Evolutionary conservation across 2,888 invertebrate genomes (phyloP).

Genomic region (Scelioninae gen. 2): DNA sequence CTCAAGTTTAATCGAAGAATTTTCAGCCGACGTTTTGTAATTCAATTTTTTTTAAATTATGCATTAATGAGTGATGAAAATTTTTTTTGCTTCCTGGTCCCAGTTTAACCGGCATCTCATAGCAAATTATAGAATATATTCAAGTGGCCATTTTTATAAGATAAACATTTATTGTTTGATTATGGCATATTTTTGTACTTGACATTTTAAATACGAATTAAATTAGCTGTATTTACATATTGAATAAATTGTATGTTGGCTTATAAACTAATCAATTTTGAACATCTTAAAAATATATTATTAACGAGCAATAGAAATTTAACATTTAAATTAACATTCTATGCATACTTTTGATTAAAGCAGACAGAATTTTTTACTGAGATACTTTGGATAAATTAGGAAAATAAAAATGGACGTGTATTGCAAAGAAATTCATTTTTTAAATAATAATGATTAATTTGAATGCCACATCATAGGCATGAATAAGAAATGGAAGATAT

Average conservation of each 20-base stretch:
- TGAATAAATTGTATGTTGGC: background rate
- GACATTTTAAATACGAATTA: constrained; percentile 25
- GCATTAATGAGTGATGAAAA: constrained; percentile 17
- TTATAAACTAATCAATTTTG: constrained; percentile 8
- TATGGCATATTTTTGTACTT: constrained; percentile 53
- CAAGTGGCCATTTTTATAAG: background rate
- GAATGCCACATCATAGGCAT: background rate
- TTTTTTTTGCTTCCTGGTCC: constrained; percentile 2
- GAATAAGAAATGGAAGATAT: background rate
- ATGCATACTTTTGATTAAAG: constrained; percentile 26
- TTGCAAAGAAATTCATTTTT: no score
- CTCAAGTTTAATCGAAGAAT: constrained; percentile 48
- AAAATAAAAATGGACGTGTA: background rate
- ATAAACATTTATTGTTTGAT: constrained; percentile 45
- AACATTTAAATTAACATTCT: constrained; percentile 12
- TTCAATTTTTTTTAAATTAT: constrained; percentile 15
- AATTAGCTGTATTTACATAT: constrained; percentile 47
- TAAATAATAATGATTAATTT: no score
- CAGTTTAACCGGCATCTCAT: background rate
- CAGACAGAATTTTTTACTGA: background rate
- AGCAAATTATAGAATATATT: background rate
- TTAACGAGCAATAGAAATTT: background rate
- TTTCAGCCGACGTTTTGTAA: constrained; percentile 33
- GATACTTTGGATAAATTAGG: constrained; percentile 2
- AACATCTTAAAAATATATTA: constrained; percentile 1